These are phyloP conservation scores for Plestiodon gilberti DNA, from an alignment of 2,113 vertebrate species.

Conservation along the genomic window DNA sequence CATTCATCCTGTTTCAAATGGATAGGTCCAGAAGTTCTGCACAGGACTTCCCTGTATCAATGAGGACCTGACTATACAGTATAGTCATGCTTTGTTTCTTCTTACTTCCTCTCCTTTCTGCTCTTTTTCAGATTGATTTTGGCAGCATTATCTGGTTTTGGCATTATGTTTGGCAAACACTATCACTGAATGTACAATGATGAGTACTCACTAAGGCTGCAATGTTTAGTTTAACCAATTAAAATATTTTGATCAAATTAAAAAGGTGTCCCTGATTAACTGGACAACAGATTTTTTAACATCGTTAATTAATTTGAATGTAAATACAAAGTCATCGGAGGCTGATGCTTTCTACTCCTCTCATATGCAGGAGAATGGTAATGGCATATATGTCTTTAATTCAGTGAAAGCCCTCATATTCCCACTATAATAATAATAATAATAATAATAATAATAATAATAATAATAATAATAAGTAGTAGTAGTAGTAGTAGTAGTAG, in stretches of 20 bases:
- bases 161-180: background rate
- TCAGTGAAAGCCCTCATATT: background rate
- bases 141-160: background rate
- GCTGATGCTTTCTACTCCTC: no score
- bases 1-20: background rate
- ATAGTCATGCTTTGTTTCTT: background rate
- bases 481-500: no score
- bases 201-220: background rate
- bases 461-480: no score
- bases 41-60: background rate
- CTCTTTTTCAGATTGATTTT: background rate
- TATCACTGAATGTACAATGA: background rate
- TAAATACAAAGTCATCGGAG: background rate
- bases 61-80: background rate
- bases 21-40: slow-evolving; percentile 22
- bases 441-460: no score
- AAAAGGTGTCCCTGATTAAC: background rate
- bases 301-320: background rate
- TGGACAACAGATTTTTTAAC: background rate
- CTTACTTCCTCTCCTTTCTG: background rate
- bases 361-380: no score
- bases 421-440: no score
- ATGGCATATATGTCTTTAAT: background rate
- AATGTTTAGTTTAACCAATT: background rate
- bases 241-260: background rate